These are phyloP conservation scores for Labeo calbasu DNA, from an alignment of 2,797 vertebrate species.

Conservation along the genomic window DNA sequence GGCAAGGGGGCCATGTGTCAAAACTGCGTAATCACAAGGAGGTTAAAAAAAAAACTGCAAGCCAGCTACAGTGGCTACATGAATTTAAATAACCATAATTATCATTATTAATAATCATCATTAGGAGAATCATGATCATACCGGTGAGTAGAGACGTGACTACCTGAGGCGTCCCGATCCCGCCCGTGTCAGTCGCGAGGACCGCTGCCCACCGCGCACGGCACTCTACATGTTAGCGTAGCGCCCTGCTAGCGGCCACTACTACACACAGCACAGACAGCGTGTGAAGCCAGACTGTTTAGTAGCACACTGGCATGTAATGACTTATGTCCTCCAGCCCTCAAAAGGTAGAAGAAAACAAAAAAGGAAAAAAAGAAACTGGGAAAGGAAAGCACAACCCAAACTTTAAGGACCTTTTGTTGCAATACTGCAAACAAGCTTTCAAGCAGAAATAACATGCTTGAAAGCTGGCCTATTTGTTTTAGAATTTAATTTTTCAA, in stretches of 20 bases:
- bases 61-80: constrained; percentile 69
- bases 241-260: constrained; percentile 65
- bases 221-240: constrained; percentile 71
- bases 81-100: constrained; percentile 71
- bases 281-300: constrained; percentile 67
- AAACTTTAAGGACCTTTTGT: constrained; percentile 76
- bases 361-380: constrained; percentile 63
- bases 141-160: constrained; percentile 81
- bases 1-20: constrained; percentile 63
- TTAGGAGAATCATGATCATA: constrained; percentile 73
- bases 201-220: constrained; percentile 69
- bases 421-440: background rate
- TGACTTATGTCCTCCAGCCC: constrained; percentile 61
- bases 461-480: background rate
- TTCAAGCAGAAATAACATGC: background rate
- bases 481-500: background rate
- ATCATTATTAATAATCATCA: constrained; percentile 61
- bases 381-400: constrained; percentile 82
- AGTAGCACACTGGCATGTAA: constrained; percentile 65
- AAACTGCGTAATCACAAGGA: constrained; percentile 65
- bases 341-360: constrained; percentile 63
- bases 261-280: constrained; percentile 68
- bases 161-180: constrained; percentile 80
- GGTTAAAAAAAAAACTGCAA: constrained; percentile 62
- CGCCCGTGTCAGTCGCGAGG: constrained; percentile 64